A percentile compares a stretch with the other conserved stretches of the same genome.
These are phyloP conservation scores for Ceratotherium simum DNA, from an alignment of 2,113 vertebrate genomes.

Conservation along the genomic window DNA sequence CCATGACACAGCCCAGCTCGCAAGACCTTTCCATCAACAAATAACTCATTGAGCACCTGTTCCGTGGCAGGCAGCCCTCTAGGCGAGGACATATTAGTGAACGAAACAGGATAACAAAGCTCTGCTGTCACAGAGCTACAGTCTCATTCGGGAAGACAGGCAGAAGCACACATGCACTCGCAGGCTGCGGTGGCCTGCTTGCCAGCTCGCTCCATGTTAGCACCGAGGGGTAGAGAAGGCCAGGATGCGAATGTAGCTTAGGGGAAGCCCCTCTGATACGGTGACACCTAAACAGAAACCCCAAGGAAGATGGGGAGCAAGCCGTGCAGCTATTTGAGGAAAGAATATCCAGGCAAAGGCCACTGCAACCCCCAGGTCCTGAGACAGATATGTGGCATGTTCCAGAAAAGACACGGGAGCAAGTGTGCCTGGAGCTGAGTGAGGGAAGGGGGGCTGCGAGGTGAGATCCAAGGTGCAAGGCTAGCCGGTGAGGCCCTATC, in stretches of 20 bases:
- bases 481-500: fast-evolving
- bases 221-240: not conserved
- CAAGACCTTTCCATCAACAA: not conserved
- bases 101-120: not conserved
- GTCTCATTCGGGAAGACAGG: not conserved
- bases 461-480: no score
- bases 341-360: not conserved
- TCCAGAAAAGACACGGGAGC: not conserved
- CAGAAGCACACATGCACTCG: fast-evolving
- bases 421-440: not conserved
- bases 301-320: not conserved
- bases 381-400: fast-evolving
- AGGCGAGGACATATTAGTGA: not conserved
- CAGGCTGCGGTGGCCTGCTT: fast-evolving
- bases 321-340: not conserved
- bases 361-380: not conserved
- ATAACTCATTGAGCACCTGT: not conserved
- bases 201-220: fast-evolving
- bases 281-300: not conserved
- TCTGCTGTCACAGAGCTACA: not conserved
- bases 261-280: not conserved
- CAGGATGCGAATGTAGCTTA: not conserved
- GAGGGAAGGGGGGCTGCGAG: not conserved
- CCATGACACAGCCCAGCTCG: fast-evolving
- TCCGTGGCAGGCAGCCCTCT: not conserved